Evolutionary conservation across 2,113 vertebrate genomes (phyloP).

Genomic region (Phalacrocorax pelagicus): DNA sequence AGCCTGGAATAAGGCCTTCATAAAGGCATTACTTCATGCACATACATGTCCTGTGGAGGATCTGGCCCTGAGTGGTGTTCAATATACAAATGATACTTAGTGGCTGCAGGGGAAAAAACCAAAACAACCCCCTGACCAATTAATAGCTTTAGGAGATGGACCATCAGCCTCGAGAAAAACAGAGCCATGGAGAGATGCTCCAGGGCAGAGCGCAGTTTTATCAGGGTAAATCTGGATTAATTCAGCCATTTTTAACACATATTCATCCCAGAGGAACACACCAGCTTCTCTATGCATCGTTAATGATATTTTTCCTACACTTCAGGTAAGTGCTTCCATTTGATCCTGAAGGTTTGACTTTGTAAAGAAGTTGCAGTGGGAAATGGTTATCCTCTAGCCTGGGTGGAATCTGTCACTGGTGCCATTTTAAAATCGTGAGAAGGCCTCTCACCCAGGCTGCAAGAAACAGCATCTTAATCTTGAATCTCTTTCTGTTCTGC

Average conservation of each 20-base stretch:
- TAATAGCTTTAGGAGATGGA: background rate
- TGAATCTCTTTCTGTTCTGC: background rate
- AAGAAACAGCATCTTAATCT: background rate
- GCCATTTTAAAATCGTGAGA: background rate
- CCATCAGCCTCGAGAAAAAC: background rate
- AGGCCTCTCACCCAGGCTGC: background rate
- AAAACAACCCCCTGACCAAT: background rate
- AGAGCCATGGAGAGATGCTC: background rate
- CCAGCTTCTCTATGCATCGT: background rate
- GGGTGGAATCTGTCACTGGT: background rate
- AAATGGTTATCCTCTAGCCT: background rate
- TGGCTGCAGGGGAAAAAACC: background rate
- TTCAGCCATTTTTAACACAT: background rate
- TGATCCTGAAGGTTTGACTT: background rate
- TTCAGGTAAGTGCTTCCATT: background rate
- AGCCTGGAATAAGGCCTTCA: background rate
- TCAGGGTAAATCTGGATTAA: background rate
- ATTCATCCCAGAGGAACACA: background rate
- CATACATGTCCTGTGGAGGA: background rate
- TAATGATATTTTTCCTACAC: background rate
- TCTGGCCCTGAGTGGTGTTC: background rate
- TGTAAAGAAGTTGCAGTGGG: background rate
- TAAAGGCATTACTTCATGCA: background rate
- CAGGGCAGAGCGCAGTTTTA: background rate
- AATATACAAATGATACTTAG: background rate